Conservation (phyloP, 2,113 vertebrate species). For the Rhynchomys soricoides region DNA sequence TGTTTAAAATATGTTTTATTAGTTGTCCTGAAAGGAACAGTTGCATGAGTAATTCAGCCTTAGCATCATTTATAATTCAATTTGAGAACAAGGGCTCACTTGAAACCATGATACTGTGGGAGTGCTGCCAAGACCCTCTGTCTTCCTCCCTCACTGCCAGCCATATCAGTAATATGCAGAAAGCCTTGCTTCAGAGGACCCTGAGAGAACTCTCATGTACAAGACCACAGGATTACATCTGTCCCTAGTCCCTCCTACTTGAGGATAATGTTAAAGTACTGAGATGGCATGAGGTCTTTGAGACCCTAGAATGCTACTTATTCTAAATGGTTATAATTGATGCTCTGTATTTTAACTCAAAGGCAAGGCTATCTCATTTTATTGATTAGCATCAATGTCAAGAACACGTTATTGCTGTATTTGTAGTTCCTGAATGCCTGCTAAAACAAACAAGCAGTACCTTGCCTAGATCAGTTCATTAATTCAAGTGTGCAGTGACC, state of each 20-base stretch:
- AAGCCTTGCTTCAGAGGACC: neutral
- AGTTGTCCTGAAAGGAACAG: neutral
- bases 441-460: neutral
- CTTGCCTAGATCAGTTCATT: neutral
- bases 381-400: neutral
- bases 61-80: neutral
- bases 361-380: neutral
- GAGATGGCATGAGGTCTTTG: neutral
- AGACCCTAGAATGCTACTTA: neutral
- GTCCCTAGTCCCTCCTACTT: neutral
- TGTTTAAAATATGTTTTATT: neutral
- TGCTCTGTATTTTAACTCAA: neutral
- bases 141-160: no score
- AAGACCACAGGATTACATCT: neutral
- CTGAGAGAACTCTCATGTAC: no score
- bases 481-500: constrained; percentile 50
- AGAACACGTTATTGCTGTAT: neutral
- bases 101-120: neutral
- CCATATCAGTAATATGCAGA: accelerated
- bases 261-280: neutral
- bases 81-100: neutral
- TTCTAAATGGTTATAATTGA: neutral
- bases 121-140: neutral
- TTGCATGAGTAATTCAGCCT: neutral
- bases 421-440: neutral